Percentiles rank a stretch among this genome's conserved stretches.
phyloP scores from a whole-genome alignment of 1,140 invertebrate genomes.

The Armadillidium nasatum region DNA sequence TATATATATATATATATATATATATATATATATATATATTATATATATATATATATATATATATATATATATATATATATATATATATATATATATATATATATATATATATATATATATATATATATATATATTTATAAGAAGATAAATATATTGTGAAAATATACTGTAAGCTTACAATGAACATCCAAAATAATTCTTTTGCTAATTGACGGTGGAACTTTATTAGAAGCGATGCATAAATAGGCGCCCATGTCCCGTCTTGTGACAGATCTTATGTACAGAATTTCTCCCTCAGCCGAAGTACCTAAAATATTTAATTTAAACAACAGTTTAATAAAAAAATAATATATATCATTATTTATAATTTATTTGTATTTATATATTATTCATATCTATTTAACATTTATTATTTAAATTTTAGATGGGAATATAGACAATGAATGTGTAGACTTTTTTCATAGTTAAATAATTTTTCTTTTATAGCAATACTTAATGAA shows the following conservation, averaged over 20 bases:
- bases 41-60: slow-evolving; percentile 33
- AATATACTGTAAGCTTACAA: slow-evolving; percentile 61
- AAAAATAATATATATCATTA: too few species aligned
- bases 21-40: slow-evolving; percentile 24
- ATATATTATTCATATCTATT: too few species aligned
- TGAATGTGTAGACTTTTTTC: too few species aligned
- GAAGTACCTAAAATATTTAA: not conserved
- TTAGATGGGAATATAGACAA: too few species aligned
- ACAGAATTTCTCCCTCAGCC: not conserved
- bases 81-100: not conserved
- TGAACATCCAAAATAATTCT: slow-evolving; percentile 74
- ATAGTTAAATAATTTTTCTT: too few species aligned
- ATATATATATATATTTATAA: slow-evolving; percentile 30
- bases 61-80: too few species aligned
- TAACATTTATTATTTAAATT: too few species aligned
- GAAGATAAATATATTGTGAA: slow-evolving; percentile 22
- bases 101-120: slow-evolving; percentile 21
- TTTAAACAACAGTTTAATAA: too few species aligned
- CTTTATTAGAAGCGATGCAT: slow-evolving; percentile 81
- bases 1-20: slow-evolving; percentile 31
- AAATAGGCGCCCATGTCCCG: slow-evolving; percentile 81
- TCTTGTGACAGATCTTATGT: slow-evolving; percentile 57
- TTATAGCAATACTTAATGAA: too few species aligned
- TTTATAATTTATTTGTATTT: too few species aligned
- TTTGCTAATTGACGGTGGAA: slow-evolving; percentile 78